A percentile compares a stretch with the other conserved stretches of the same genome.
These are phyloP conservation scores for Struthio camelus DNA, from an alignment of 2,113 vertebrate species.

Conservation along the genomic window DNA sequence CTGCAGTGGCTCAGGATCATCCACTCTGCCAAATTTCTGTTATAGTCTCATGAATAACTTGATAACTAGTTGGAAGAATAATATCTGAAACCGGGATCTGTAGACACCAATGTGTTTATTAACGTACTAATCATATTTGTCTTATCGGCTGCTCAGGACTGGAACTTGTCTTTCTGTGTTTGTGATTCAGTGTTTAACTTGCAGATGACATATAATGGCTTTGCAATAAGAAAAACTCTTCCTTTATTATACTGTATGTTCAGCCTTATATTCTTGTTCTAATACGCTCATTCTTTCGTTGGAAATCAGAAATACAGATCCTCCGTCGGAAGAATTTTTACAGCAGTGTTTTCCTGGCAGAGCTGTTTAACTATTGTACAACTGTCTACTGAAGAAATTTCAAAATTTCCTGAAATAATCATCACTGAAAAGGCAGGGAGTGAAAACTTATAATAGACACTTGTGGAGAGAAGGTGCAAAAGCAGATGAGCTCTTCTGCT, in stretches of 20 bases:
- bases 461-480: not conserved
- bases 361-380: not conserved
- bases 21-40: not conserved
- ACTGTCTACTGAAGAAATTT: not conserved
- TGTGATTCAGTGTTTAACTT: not conserved
- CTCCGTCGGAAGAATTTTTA: not conserved
- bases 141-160: not conserved
- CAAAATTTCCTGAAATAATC: not conserved
- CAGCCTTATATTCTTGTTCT: not conserved
- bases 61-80: not conserved
- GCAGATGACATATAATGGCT: not conserved
- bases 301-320: not conserved
- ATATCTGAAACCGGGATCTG: not conserved
- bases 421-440: not conserved
- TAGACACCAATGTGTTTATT: not conserved
- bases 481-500: not conserved
- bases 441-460: not conserved
- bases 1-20: not conserved
- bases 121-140: not conserved
- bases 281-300: not conserved
- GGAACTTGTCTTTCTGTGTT: not conserved
- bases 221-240: not conserved
- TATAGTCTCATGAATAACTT: not conserved
- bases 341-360: not conserved
- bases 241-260: not conserved